A percentile compares a stretch with the other conserved stretches of the same genome.
Conservation (phyloP, 2,888 invertebrate species). For the Iselma pallidipennis region DNA sequence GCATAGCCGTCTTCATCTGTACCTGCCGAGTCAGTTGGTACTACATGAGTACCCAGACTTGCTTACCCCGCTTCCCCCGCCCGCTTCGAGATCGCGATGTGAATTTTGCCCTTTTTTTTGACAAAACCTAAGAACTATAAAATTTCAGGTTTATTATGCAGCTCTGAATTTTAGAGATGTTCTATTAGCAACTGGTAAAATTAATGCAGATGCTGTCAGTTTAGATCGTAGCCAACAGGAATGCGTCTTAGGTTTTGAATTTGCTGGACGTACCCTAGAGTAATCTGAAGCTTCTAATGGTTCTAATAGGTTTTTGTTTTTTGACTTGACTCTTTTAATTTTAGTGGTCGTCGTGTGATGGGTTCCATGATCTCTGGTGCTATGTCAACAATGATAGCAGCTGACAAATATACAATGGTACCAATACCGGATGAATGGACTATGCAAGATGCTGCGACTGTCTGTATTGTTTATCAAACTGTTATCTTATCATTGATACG, state of each 20-base stretch:
- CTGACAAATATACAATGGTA: slow-evolving; percentile 58
- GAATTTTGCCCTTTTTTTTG: no score
- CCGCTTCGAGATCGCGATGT: no score
- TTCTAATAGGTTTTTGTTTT: neutral
- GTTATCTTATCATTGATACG: slow-evolving; percentile 58
- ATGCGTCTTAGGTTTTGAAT: slow-evolving; percentile 71
- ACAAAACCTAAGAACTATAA: no score
- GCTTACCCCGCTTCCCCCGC: no score
- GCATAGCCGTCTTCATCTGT: no score
- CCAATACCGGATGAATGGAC: slow-evolving; percentile 72
- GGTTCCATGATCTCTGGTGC: slow-evolving; percentile 63
- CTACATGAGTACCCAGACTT: no score
- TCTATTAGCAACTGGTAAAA: slow-evolving; percentile 91
- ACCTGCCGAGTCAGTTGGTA: no score
- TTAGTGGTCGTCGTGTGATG: slow-evolving; percentile 59
- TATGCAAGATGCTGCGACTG: slow-evolving; percentile 72
- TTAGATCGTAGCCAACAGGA: slow-evolving; percentile 65
- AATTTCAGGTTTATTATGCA: slow-evolving; percentile 64
- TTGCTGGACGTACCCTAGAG: slow-evolving; percentile 58
- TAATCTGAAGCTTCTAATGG: slow-evolving; percentile 2
- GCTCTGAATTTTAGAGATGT: slow-evolving; percentile 93
- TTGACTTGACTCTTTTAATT: neutral
- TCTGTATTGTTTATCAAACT: slow-evolving; percentile 71
- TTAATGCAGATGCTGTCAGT: slow-evolving; percentile 81
- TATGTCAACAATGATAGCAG: slow-evolving; percentile 64